Percentiles rank a stretch among this genome's conserved stretches.
Evolutionary conservation across 2,797 vertebrate species (phyloP).

Genomic region (Halcyon chelicuti): DNA sequence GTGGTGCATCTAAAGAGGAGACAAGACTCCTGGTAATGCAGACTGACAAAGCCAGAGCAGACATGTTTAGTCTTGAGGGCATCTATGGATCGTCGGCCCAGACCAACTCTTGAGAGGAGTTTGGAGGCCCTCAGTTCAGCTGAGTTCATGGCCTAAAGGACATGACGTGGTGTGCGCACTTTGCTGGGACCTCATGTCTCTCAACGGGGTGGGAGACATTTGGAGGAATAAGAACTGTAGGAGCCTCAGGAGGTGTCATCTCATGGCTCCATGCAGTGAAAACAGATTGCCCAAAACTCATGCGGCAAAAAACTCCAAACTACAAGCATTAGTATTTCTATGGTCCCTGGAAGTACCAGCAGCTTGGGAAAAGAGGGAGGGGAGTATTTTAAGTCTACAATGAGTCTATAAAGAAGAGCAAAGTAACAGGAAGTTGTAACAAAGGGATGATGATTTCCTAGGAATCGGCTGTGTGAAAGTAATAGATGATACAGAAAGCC

Average conservation of each 20-base stretch:
- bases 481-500: not conserved
- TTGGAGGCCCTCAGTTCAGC: not conserved
- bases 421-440: not conserved
- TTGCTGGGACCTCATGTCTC: not conserved
- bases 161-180: rapidly evolving
- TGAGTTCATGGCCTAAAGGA: not conserved
- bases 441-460: not conserved
- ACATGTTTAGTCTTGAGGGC: not conserved
- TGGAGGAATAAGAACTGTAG: not conserved
- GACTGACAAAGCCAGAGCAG: not conserved
- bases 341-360: not conserved
- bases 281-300: not conserved
- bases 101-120: not conserved
- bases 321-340: not conserved
- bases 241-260: not conserved
- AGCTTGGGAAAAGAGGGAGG: not conserved
- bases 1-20: not conserved
- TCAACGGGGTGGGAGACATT: not conserved
- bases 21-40: not conserved
- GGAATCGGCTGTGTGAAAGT: not conserved
- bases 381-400: not conserved
- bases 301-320: not conserved
- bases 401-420: not conserved
- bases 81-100: not conserved
- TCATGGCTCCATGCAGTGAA: not conserved